Base-by-base conservation (phyloP, 30 jellyfish, hydroid and myxozoan genomes). In the Aurelia sp. region DNA sequence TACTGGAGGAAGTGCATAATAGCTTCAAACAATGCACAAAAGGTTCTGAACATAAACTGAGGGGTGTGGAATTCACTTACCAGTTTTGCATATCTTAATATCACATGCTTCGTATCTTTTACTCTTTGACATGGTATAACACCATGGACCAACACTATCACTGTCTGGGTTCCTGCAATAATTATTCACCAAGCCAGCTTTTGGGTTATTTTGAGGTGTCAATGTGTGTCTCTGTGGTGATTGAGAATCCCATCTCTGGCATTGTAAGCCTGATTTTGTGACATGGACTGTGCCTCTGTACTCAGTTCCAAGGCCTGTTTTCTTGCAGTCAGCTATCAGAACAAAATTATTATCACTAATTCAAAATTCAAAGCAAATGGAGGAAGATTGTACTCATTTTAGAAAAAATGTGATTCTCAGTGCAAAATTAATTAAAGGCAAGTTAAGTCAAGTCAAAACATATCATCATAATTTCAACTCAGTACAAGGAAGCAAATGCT, bases 211-310 rank as follows among this genome's bases (percentile, higher is more conserved):
- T n/a, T 19, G 71, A 20, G 81, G 50, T 68, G 64, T 70, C 3
- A n/a, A 44, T 12, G 67, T 35, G 78, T 82, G 91, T 1, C 47
- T 67, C 61, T 82, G 85, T 18, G 91, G 91, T 3, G 21, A 31
- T 41, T 82, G 81, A 13, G 91, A 68, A 21, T 58, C 81, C 91
- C 91, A 82, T 17, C 58, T 55, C 48, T 82, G 91, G 78, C 91
- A 82, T 11, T 15, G 51, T 48, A 82, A 13, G 72, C 91, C 91
- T 8, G 51, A 60, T 41, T 31, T 18, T 48, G 91, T 81, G 1
- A 13, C 44, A 4, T 57, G 50, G 16, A 58, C 67, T 5, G 58
- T 81, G 22, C 91, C 91, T 33, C 84, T 64, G 76, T 19, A 81
- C 6, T 47, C 70, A 0, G 22, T 41, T 6, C 91, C 91, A 40